phyloP scores from a whole-genome alignment of 2,113 vertebrate genomes.

The Chloropsis cyanopogon region DNA sequence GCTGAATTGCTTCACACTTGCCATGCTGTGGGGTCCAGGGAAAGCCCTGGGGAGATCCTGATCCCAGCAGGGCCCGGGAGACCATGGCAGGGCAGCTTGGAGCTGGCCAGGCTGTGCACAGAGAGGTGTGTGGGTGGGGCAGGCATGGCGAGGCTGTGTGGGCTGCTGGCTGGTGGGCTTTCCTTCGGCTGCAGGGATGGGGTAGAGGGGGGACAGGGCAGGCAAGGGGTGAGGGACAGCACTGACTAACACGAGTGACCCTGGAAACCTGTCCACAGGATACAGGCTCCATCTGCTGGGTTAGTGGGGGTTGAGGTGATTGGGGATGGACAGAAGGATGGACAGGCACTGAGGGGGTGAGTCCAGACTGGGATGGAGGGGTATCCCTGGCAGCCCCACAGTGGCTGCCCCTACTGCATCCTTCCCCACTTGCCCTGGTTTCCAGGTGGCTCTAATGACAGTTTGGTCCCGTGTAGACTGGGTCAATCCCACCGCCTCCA shows the following conservation, averaged over 20 bases:
- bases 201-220: not conserved
- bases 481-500: not conserved
- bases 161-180: not conserved
- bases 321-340: not conserved
- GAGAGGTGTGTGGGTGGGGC: not conserved
- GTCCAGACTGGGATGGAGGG: not conserved
- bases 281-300: not conserved
- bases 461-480: not conserved
- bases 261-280: not conserved
- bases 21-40: not conserved
- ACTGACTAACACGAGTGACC: not conserved
- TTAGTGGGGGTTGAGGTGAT: not conserved
- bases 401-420: not conserved
- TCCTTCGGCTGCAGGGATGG: not conserved
- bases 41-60: not conserved
- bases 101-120: not conserved
- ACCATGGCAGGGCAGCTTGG: not conserved
- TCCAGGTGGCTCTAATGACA: not conserved
- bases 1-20: not conserved
- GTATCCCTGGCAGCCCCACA: not conserved
- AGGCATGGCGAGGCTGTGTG: not conserved
- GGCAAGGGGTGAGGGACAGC: not conserved
- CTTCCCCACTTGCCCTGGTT: not conserved
- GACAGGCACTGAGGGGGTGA: not conserved
- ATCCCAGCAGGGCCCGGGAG: not conserved